A percentile compares a stretch with the other conserved stretches of the same genome.
Conservation (phyloP, 2,888 invertebrate genomes). For the Allolobophora icterica region DNA sequence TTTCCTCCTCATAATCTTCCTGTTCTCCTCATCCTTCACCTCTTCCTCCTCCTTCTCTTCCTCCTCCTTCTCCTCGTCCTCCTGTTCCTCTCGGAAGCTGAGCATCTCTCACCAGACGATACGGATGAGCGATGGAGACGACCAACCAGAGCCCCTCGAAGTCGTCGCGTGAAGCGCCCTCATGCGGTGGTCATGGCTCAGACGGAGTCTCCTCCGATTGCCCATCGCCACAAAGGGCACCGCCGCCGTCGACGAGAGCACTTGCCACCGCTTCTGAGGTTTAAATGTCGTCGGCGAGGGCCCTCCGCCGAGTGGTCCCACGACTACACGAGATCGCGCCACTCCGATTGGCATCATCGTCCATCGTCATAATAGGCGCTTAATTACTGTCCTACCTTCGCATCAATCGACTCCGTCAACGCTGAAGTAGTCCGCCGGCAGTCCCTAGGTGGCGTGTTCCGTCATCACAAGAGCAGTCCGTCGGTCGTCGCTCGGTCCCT, state of each 20-base stretch:
- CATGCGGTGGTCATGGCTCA: background rate
- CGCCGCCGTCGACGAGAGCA: background rate
- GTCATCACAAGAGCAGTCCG: no score
- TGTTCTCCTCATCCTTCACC: background rate
- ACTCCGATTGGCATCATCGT: background rate
- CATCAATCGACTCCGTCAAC: background rate
- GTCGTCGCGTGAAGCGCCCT: background rate
- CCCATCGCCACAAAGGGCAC: background rate
- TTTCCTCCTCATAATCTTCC: background rate
- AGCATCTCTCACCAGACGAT: background rate
- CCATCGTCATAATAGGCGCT: background rate
- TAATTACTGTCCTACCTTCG: background rate
- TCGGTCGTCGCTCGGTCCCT: background rate
- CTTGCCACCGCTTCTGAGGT: slow-evolving; percentile 6
- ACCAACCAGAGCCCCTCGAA: background rate
- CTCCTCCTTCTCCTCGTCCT: background rate
- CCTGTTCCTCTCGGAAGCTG: background rate
- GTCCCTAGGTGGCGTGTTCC: no score
- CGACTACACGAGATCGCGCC: background rate
- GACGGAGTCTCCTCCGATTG: background rate
- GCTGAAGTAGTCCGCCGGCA: background rate
- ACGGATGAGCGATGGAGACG: background rate
- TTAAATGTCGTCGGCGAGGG: background rate
- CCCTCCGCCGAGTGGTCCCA: slow-evolving; percentile 6
- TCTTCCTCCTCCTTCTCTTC: background rate